These are phyloP conservation scores for Ahaetulla prasina DNA, from an alignment of 2,113 vertebrate genomes.

Conservation along the genomic window DNA sequence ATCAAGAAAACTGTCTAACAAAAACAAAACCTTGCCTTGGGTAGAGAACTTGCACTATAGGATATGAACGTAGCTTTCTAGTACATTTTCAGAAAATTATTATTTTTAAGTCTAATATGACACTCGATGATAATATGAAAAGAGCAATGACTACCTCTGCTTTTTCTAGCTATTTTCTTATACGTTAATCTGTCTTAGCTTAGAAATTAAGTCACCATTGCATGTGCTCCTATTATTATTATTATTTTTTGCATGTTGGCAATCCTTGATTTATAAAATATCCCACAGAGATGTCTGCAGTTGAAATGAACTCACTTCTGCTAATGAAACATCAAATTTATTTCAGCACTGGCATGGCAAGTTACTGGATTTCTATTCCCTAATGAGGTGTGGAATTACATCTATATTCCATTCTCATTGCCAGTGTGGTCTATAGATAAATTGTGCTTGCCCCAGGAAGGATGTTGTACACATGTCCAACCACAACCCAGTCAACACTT, in stretches of 20 bases:
- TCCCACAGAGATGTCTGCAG: neutral
- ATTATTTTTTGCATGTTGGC: slow-evolving; percentile 4
- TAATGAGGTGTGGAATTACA: neutral
- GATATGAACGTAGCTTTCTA: slow-evolving; percentile 20
- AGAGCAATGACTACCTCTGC: slow-evolving; percentile 40
- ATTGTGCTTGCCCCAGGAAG: neutral
- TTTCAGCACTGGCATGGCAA: neutral
- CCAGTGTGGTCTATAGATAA: neutral
- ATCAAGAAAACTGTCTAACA: slow-evolving; percentile 53
- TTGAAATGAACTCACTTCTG: neutral
- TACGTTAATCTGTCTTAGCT: slow-evolving; percentile 31
- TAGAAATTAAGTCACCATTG: slow-evolving; percentile 29
- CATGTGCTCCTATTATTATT: neutral
- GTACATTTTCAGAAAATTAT: slow-evolving; percentile 33
- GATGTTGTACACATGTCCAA: neutral
- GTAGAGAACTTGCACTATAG: slow-evolving; percentile 42
- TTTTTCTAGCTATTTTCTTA: slow-evolving; percentile 19
- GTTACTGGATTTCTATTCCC: neutral
- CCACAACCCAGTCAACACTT: neutral
- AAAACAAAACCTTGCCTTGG: slow-evolving; percentile 50
- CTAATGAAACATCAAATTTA: neutral
- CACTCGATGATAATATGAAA: slow-evolving; percentile 29
- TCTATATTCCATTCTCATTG: neutral
- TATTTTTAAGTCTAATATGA: slow-evolving; percentile 21
- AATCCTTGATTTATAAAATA: neutral